Base-by-base conservation (phyloP, 2,888 invertebrate species). In the Synergus itoensis region DNA sequence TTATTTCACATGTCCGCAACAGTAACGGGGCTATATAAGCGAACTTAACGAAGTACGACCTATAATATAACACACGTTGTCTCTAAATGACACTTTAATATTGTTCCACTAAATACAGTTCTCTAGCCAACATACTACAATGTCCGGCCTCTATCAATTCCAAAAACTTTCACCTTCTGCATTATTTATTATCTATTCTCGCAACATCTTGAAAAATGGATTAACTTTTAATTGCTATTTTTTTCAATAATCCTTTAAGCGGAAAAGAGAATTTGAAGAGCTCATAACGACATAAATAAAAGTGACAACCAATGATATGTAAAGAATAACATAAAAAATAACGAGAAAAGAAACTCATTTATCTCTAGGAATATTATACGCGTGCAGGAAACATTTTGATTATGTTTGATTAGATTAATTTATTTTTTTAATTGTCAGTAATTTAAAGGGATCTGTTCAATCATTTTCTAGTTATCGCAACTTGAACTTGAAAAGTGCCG, bases 21-120 rank as follows among this genome's bases (percentile, higher is more conserved):
- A 73, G 73, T 73, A 73, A 73, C 73, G 53, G 40, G 73, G 73
- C 53, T 53, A 73, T 73, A 73, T 73, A 73, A 48, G 73, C 73
- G 53, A 48, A 73, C 73, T n/a, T 73, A 73, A 73, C 48, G 48
- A 73, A 73, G 73, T 73, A 48, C n/a, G 28, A 9, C 53, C 73
- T 53, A 69, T n/a, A 40, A 53, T 53, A 53, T 73, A 53, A 73
- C 40, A 73, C 53, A 53, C 18, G 53, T 73, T 73, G 53, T 40
- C n/a, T 53, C n/a, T 40, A 40, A 73, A 48, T 28, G n/a, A 40
- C 40, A 53, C 48, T 73, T 53, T 11, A 16, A n/a, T 53, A 57
- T 73, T 73, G 48, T 73, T 36, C 12, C 40, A 28, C 5, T 73
- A 28, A 73, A 73, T 73, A n/a, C 18, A 73, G 53, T 53, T 73